Base-by-base conservation (phyloP, 2,888 invertebrate genomes). In the Anarsia innoxiella region DNA sequence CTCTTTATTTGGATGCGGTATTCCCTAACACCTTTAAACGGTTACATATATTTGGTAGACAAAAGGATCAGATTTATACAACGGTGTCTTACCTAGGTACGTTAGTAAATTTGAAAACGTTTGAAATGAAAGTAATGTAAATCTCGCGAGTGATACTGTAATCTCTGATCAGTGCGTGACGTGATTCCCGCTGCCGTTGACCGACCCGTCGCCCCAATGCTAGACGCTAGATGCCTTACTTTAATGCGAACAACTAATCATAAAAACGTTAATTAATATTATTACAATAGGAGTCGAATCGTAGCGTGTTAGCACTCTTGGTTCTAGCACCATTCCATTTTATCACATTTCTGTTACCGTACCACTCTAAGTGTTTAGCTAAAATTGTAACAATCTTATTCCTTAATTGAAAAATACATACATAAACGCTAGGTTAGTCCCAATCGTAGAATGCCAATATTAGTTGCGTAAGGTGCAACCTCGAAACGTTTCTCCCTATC, bases 341-440 rank as follows among this genome's bases (percentile, higher is more conserved):
- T 86, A 86, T 86, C 86, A 86, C 86, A 86, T 79, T 83, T 85
- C 85, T 73, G 85, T 86, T 85, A 85, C 82, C 82, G 84, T 86
- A 86, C 85, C 86, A 84, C 84, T 83, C 86, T 86, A 86, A 84
- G 75, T 82, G 79, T 85, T 86, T 83, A 80, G 84, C 80, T 86
- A 86, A 84, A 83, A 82, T 76, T 85, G 79, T 84, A 85, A 85
- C 85, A 85, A 83, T 80, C 82, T 84, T 86, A 85, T 75, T 74
- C 63, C 66, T 79, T 84, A 84, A 83, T 83, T 80, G 75, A 83
- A 83, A 76, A 83, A 74, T 77, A 78, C 76, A 77, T 80, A 78
- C 75, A 77, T 83, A 82, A 78, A 80, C 77, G 79, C 84, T 86
- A 85, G 82, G 85, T 86, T 86, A 86, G 86, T 86, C 86, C 86